phyloP scores from a whole-genome alignment of 2,797 vertebrate species.

The Psittacula echo region DNA sequence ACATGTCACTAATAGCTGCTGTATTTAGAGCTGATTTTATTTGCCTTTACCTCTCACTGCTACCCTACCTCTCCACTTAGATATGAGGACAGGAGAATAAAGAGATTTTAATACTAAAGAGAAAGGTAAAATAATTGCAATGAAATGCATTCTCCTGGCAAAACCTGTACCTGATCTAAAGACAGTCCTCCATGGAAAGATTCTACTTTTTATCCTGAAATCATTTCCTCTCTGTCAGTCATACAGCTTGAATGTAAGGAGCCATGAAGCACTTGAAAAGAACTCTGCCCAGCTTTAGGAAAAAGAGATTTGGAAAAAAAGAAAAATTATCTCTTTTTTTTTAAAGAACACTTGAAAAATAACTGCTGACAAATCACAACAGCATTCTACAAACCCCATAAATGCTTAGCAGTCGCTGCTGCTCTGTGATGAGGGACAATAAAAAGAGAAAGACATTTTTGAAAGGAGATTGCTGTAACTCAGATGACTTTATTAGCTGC shows the following conservation, averaged over 20 bases:
- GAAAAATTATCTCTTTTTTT: neutral
- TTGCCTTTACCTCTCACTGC: neutral
- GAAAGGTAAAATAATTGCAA: neutral
- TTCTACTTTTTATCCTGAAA: constrained; percentile 27
- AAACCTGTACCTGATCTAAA: neutral
- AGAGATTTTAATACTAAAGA: neutral
- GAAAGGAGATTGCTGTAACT: neutral
- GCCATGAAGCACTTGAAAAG: neutral
- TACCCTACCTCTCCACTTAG: neutral
- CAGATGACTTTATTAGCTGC: neutral
- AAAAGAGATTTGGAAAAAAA: neutral
- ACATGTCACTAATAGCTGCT: neutral
- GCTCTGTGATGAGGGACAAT: neutral
- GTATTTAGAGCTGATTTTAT: neutral
- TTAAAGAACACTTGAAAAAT: neutral
- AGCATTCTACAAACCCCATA: neutral
- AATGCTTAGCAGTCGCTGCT: neutral
- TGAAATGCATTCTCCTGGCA: neutral
- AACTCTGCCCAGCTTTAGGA: neutral
- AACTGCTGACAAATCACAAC: constrained; percentile 28
- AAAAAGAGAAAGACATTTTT: neutral
- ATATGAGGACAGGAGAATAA: neutral
- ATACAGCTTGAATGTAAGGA: neutral
- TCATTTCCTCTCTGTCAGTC: neutral
- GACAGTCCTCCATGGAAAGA: neutral